Evolutionary conservation across 1,140 invertebrate genomes (phyloP), one percentile per base, ranked within the genome.

Genomic region (Holotrichia oblita): DNA sequence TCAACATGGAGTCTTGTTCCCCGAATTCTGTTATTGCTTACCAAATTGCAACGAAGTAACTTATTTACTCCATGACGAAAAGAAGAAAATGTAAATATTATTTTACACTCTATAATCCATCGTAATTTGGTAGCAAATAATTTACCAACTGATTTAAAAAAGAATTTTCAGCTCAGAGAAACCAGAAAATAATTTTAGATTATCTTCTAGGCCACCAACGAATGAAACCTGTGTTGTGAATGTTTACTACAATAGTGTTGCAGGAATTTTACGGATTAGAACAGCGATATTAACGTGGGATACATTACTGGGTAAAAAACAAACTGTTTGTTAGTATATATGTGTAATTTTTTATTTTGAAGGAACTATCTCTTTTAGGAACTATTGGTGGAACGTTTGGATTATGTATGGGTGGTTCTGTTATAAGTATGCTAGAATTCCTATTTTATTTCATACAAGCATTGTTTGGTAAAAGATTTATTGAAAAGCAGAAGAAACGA

Each of bases 381-480:
- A 44, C 74, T 12, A 76, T 76, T 55, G 74, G 74, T 10, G 74
- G 74, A 44, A 76, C 41, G 3, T 76, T 76, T 14, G 74, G 74
- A 24, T 76, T 76, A 24, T 76, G 74, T 22, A 76, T 76, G 40
- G 74, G 74, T 55, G 74, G 74, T 27, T 76, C 74, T 0, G 24
- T 76, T 6, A 76, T 76, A 27, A 76, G 74, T 22, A 24, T 76
- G 41, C 7, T 76, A 34, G 74, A 76, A 20, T 76, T 76, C 3
- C 3, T 55, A 27, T 76, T 73, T 12, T 73, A 40, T 40, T 73
- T 41, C 20, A 64, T 64, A 22, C 61, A 64, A 12, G 61, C 17
- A 12, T 24, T 64, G 24, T 64, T 64, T 64, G 61, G 61, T 2
- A 64, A 27, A 27, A 20, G 2, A 17, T 64, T 64, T 64, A 64